phyloP scores from a whole-genome alignment of 2,113 vertebrate genomes.

The Amphiprion ocellaris region DNA sequence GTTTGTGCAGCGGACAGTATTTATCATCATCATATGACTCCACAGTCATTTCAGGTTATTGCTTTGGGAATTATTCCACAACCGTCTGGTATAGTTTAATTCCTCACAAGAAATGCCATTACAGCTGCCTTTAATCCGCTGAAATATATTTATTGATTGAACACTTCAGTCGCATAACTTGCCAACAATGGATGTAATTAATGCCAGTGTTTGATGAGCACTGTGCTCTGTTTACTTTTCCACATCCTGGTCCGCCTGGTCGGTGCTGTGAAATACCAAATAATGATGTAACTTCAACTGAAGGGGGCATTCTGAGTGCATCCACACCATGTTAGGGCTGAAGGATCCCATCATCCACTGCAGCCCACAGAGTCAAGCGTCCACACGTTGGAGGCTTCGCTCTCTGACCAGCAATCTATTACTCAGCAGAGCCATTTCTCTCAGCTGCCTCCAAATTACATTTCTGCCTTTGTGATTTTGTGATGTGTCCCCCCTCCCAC shows the following conservation, averaged over 20 bases:
- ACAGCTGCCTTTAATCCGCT: constrained; percentile 13
- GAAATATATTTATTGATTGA: constrained; percentile 45
- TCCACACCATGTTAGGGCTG: background rate
- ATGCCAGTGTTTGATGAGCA: constrained; percentile 35
- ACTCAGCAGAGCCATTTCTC: constrained; percentile 55
- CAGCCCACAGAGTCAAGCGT: constrained; percentile 30
- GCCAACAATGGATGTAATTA: constrained; percentile 28
- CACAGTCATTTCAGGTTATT: background rate
- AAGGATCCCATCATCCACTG: constrained; percentile 24
- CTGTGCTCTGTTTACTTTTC: constrained; percentile 47
- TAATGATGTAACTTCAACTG: constrained; percentile 21
- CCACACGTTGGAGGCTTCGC: constrained; percentile 20
- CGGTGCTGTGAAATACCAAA: constrained; percentile 18
- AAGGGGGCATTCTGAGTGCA: constrained; percentile 1
- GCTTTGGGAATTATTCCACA: no score
- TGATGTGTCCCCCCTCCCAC: constrained; percentile 23
- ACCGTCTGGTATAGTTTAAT: background rate
- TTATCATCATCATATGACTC: background rate
- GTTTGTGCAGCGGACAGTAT: background rate
- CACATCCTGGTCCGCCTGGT: constrained; percentile 26
- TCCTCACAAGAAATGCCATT: constrained; percentile 7
- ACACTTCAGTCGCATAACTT: constrained; percentile 6
- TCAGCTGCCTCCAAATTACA: constrained; percentile 66
- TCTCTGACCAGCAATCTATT: constrained; percentile 59
- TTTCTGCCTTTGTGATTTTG: constrained; percentile 50